These are phyloP conservation scores for Formicarius rufipectus DNA, from an alignment of 2,113 vertebrate species.

Conservation along the genomic window DNA sequence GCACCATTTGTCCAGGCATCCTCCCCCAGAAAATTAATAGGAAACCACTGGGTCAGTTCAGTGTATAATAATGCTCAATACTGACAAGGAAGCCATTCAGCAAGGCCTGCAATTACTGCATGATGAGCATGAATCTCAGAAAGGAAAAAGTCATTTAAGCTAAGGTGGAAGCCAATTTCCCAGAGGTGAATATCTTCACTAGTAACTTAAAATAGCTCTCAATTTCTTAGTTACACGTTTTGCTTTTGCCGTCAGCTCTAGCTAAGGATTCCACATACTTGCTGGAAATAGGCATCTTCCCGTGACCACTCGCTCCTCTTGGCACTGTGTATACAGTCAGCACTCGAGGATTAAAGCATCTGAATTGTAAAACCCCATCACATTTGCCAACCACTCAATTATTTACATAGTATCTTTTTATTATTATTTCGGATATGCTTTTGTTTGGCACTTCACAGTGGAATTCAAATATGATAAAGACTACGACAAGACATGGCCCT, in stretches of 20 bases:
- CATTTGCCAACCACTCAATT: neutral
- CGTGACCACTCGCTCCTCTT: neutral
- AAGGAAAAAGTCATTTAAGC: neutral
- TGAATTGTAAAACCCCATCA: neutral
- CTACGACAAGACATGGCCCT: neutral
- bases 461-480: neutral
- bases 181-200: neutral
- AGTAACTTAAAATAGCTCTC: neutral
- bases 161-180: neutral
- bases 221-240: neutral
- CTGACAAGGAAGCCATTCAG: neutral
- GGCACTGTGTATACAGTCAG: neutral
- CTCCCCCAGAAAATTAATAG: neutral
- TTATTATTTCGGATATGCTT: neutral
- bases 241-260: neutral
- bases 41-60: neutral
- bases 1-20: neutral
- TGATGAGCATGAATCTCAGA: neutral
- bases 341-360: neutral
- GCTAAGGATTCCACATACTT: neutral
- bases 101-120: neutral
- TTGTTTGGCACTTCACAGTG: neutral
- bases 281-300: neutral
- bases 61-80: rapidly evolving
- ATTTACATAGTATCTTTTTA: neutral